Base-by-base conservation (phyloP, 2,888 invertebrate genomes). In the Silvanus unidentatus region DNA sequence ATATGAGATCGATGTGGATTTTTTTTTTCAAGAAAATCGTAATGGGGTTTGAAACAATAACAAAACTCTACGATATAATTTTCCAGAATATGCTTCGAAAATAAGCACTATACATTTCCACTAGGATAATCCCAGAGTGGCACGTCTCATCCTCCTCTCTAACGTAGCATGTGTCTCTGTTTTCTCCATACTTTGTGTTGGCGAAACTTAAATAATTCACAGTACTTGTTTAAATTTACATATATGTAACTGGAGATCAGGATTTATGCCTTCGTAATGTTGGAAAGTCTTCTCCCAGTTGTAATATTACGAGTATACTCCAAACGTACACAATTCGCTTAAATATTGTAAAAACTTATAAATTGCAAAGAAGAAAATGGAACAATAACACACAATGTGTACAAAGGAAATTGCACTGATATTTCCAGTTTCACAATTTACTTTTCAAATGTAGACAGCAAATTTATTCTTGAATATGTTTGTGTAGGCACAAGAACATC, bases 181-280 rank as follows among this genome's bases (percentile, higher is more conserved):
- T 38, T 43, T 39, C 45, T 45, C 45, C 47, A 45, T 44, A 37
- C 46, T 10, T 37, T 37, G 37, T 37, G 60, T 62, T 60, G 60
- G 59, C 56, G 62, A 59, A 52, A 58, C 57, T 60, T 66, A 65
- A 66, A 67, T 66, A 66, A 64, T 65, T 63, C 64, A 64, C 57
- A 54, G 55, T 57, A 60, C 60, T 61, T 59, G 62, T 60, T 64
- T 60, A 63, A 64, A 66, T 65, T 65, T 65, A 56, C 64, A 60
- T 61, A 57, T 61, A 56, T n/a, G n/a, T 55, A 60, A 59, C 62
- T 54, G 52, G 57, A 57, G 57, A 58, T 52, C 49, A 46, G 59
- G 58, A 62, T 62, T 59, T 59, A 60, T 56, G 50, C 50, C 42
- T 49, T 49, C 45, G 48, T 56, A 55, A 55, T 57, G 50, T 50